Evolutionary conservation across 2,113 vertebrate species (phyloP).

Genomic region (Mastomys coucha): DNA sequence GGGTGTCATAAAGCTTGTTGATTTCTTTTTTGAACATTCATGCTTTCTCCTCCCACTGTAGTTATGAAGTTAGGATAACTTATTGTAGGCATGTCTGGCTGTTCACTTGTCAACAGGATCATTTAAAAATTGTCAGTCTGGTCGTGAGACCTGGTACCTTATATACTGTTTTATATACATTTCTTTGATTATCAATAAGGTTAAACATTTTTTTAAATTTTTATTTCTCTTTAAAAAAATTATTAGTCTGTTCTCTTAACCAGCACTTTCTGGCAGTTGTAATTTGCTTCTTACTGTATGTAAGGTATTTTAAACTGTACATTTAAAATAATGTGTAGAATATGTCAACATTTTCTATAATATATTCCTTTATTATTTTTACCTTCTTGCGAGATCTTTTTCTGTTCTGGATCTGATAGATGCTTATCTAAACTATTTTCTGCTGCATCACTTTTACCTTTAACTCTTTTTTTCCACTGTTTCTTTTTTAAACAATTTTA

Average conservation of each 20-base stretch:
- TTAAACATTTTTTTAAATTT: neutral
- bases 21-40: neutral
- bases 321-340: neutral
- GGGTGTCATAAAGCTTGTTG: neutral
- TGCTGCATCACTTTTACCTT: neutral
- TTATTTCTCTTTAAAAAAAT: conserved; percentile 18
- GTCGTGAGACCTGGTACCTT: neutral
- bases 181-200: neutral
- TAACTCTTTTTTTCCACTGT: neutral
- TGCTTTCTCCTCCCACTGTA: neutral
- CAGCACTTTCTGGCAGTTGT: neutral
- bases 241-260: neutral
- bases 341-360: neutral
- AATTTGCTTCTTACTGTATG: neutral
- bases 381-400: neutral
- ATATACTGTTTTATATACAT: neutral
- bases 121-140: neutral
- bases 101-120: neutral
- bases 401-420: neutral
- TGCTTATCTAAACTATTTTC: neutral
- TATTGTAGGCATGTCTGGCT: neutral
- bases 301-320: neutral
- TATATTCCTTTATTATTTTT: neutral
- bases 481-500: neutral
- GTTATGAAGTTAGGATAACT: neutral